Conservation (phyloP, 1,140 invertebrate species). For the Meteorus sp. region DNA sequence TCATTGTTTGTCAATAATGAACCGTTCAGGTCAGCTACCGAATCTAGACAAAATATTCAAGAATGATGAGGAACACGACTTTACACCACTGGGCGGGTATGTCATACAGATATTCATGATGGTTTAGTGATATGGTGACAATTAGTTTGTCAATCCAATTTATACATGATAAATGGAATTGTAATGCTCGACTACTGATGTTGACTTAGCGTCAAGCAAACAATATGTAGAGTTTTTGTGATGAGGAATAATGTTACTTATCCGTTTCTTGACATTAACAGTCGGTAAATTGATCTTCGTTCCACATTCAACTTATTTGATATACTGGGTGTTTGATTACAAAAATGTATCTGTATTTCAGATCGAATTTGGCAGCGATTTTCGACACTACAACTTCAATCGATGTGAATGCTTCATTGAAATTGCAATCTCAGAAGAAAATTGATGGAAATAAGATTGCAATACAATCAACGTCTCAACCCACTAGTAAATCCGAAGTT, state of each 20-base stretch:
- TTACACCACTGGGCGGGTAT: constrained; percentile 40
- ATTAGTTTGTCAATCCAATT: constrained; percentile 1
- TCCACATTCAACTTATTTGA: background rate
- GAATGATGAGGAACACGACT: constrained; percentile 44
- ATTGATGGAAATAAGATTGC: constrained; percentile 16
- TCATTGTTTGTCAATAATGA: constrained; percentile 30
- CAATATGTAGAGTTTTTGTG: too few relatives aligned
- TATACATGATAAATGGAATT: constrained; percentile 4
- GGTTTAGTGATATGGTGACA: constrained; percentile 3
- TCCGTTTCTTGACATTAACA: background rate
- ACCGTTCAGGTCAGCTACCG: constrained; percentile 34
- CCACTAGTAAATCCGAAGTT: constrained; percentile 41
- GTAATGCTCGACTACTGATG: background rate
- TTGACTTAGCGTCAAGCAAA: background rate
- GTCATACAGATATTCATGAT: constrained; percentile 16
- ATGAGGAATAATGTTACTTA: too few relatives aligned
- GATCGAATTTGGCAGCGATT: constrained; percentile 46
- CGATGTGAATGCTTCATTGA: background rate
- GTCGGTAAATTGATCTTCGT: background rate
- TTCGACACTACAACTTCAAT: constrained; percentile 35
- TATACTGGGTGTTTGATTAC: background rate
- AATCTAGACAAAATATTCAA: constrained; percentile 45
- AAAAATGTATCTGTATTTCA: constrained; percentile 23
- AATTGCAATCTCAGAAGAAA: background rate
- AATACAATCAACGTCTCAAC: constrained; percentile 27